Conservation (phyloP, 1,140 invertebrate genomes). For the Polypedilum vanderplanki region DNA sequence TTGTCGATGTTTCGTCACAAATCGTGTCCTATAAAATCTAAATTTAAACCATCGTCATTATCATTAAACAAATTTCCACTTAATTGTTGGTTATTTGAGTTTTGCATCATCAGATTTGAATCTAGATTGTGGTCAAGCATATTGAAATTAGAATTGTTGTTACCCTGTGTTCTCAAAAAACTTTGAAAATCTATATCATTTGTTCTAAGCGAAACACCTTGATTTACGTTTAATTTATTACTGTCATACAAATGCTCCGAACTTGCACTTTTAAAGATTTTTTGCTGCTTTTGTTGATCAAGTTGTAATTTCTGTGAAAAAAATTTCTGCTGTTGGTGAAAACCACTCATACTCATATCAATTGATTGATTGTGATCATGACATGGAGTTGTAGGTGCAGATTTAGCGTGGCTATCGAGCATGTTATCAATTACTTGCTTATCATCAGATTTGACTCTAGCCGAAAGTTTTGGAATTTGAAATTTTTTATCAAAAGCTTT, state of each 20-base stretch:
- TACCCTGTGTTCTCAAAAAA: background rate
- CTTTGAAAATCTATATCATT: background rate
- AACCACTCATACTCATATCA: background rate
- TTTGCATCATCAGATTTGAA: background rate
- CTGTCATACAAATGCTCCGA: background rate
- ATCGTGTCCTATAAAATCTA: background rate
- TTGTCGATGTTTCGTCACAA: background rate
- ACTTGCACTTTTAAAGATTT: constrained; percentile 8
- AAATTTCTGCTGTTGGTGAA: background rate
- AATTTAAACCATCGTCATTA: constrained; percentile 4
- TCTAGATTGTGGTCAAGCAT: background rate
- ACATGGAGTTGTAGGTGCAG: constrained; percentile 2
- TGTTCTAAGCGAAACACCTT: too few relatives aligned
- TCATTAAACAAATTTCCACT: background rate
- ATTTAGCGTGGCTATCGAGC: background rate
- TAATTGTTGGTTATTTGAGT: background rate
- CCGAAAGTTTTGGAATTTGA: constrained; percentile 76
- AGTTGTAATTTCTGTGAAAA: background rate
- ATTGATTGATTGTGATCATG: background rate
- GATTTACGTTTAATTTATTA: background rate
- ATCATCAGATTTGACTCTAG: constrained; percentile 45
- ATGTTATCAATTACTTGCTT: constrained; percentile 30
- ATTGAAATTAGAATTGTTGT: background rate
- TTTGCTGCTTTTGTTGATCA: background rate
- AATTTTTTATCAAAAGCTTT: constrained; percentile 76